These are phyloP conservation scores for Aspidiotus rigidus DNA, from an alignment of 2,888 invertebrate species.

Conservation along the genomic window DNA sequence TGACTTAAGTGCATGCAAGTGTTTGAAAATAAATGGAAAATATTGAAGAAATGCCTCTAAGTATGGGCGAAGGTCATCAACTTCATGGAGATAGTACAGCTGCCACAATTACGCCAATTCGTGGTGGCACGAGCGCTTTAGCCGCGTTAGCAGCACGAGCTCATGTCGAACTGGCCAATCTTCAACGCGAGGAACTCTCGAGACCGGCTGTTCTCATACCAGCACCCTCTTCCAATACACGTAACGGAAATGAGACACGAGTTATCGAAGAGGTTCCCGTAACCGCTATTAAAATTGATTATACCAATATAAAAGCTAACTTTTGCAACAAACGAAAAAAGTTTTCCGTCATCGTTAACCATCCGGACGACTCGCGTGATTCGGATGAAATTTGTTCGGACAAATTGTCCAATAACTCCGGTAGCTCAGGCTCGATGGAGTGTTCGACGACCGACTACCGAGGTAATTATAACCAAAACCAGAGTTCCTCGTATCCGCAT, in stretches of 20 bases:
- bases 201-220: slow-evolving; percentile 31
- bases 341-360: slow-evolving; percentile 47
- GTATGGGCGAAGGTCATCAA: slow-evolving; percentile 29
- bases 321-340: slow-evolving; percentile 41
- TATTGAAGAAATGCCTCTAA: slow-evolving; percentile 29
- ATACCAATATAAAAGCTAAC: slow-evolving; percentile 18
- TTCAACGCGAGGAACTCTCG: slow-evolving; percentile 28
- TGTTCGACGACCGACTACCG: slow-evolving; percentile 17
- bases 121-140: slow-evolving; percentile 28
- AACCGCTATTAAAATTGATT: slow-evolving; percentile 30
- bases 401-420: slow-evolving; percentile 47
- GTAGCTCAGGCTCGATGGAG: slow-evolving; percentile 18
- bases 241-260: slow-evolving; percentile 17
- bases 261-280: slow-evolving; percentile 31
- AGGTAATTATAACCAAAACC: slow-evolving; percentile 56
- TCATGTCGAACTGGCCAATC: slow-evolving; percentile 31
- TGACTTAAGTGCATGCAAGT: slow-evolving; percentile 19
- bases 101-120: slow-evolving; percentile 30
- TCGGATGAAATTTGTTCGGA: slow-evolving; percentile 57
- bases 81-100: slow-evolving; percentile 26
- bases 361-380: slow-evolving; percentile 48
- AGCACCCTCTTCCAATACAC: slow-evolving; percentile 43
- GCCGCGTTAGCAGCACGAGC: slow-evolving; percentile 31
- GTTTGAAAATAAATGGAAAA: slow-evolving; percentile 9
- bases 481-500: slow-evolving; percentile 85